Base-by-base conservation (phyloP, 2,888 invertebrate species). In the Oscheius sp. region DNA sequence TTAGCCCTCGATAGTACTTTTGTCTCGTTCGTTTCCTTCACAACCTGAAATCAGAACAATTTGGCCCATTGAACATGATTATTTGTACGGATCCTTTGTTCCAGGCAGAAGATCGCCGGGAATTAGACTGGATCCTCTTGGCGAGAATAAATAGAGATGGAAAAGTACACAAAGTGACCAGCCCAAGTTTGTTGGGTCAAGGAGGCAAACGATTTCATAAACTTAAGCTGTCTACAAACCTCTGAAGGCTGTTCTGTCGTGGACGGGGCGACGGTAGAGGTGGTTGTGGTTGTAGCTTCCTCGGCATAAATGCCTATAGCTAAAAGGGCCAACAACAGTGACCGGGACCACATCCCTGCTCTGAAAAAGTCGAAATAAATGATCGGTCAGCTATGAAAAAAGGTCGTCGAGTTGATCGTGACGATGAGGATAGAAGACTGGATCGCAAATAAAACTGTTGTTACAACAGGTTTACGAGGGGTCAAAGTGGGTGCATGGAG, bases 1-100 rank as follows among this genome's bases (percentile, higher is more conserved):
- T 82, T 84, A 3, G 82, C 81, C 72, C 80, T 72, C 63, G 75
- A 76, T 49, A 78, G 61, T 12, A 68, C 46, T n/a, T 66, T 73
- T 18, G 78, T 78, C 63, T 76, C 77, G 68, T 78, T 78, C 46
- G 76, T 71, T 69, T 74, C 70, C 74, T 76, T 74, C 52, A 58
- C 71, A 25, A 66, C 35, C 66, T 66, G 66, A n/a, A 63, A 63
- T 35, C 5, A 9, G n/a, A 58, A 58, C 25, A 58, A 58, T 29
- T 29, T 58, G 58, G 27, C 58, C 58, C 35, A 13, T 13, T 21
- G 55, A 45, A 41, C 43, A 41, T 61, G 43, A 41, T 25, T 66
- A 66, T 66, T 66, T 66, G 66, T 27, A 49, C 29, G n/a, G 27
- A 66, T 66, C 35, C 66, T 52, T 66, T 66, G 66, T 66, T 66